Conservation (phyloP, 2,888 invertebrate species). For the Rugalucina vietnamica region DNA sequence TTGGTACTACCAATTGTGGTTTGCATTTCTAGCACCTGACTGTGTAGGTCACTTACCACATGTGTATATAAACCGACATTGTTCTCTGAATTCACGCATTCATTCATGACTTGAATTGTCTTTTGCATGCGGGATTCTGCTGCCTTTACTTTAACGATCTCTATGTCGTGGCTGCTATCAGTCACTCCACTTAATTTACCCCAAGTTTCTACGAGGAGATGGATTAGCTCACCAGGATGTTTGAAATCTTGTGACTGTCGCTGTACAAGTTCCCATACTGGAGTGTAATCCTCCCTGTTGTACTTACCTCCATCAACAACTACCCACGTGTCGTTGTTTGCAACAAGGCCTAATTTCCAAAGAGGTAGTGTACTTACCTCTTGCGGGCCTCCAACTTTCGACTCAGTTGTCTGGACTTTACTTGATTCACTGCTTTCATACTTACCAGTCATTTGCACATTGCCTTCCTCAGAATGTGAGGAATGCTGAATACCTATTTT, state of each 20-base stretch:
- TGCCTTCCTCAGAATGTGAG: neutral
- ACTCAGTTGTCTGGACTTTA: neutral
- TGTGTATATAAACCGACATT: neutral
- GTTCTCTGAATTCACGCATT: neutral
- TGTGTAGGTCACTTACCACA: no score
- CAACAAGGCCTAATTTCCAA: neutral
- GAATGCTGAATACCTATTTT: neutral
- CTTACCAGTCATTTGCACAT: neutral
- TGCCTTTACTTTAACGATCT: neutral
- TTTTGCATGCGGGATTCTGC: neutral
- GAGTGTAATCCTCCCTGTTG: neutral
- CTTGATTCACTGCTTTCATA: neutral
- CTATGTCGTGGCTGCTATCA: neutral
- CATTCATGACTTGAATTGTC: neutral
- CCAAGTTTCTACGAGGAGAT: neutral
- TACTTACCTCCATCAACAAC: neutral
- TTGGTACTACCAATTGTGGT: no score
- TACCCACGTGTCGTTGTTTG: neutral
- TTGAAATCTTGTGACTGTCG: neutral
- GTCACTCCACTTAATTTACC: neutral
- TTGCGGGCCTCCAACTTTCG: neutral
- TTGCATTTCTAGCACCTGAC: no score
- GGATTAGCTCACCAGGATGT: neutral
- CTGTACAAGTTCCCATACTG: neutral
- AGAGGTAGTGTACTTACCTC: neutral